Evolutionary conservation across 1,140 invertebrate species (phyloP), one percentile per base, ranked within the genome.

Genomic region (Pinna nobilis): DNA sequence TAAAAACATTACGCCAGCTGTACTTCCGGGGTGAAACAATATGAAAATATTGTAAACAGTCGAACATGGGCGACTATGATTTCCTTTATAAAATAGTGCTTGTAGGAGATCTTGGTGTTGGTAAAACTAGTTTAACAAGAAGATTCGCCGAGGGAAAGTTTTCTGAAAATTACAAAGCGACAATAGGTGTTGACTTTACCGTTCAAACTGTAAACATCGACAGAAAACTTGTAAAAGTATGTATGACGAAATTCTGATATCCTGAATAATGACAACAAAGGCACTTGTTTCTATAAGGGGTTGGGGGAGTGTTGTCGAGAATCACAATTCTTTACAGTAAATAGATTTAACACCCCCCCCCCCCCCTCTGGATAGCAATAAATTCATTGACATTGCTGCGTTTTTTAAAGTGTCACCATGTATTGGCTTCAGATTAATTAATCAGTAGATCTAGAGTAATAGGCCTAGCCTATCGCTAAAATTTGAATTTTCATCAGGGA

Each of bases 41-140:
- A n/a, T n/a, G n/a, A n/a, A n/a, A n/a, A n/a, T n/a, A n/a, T n/a
- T n/a, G n/a, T n/a, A n/a, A n/a, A n/a, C n/a, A n/a, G n/a, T n/a
- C n/a, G n/a, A n/a, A n/a, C n/a, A n/a, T n/a, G n/a, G n/a, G 25
- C 13, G 57, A 28, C 18, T 72, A 63, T 61, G 73, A 75, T 41
- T 69, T 51, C 47, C 25, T 69, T 3, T 69, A 59, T 18, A 75
- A 75, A 57, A 64, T 75, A 13, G 50, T 75, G 18, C 49, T 75
- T 33, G 61, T 69, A 15, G 73, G 73, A 2, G 66, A 75, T 49
- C 28, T 25, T 32, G 61, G 59, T 20, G 73, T 75, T 13, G 73
- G 73, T 2, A 75, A 75, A 33, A 63, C 73, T 1, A 69, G 63
- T 30, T 30, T 75, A 5, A 44, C 67, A 0, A 44, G 28, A 20